A percentile compares a stretch with the other conserved stretches of the same genome.
Evolutionary conservation across 2,797 vertebrate genomes (phyloP).

Genomic region (Myotis pilosus): DNA sequence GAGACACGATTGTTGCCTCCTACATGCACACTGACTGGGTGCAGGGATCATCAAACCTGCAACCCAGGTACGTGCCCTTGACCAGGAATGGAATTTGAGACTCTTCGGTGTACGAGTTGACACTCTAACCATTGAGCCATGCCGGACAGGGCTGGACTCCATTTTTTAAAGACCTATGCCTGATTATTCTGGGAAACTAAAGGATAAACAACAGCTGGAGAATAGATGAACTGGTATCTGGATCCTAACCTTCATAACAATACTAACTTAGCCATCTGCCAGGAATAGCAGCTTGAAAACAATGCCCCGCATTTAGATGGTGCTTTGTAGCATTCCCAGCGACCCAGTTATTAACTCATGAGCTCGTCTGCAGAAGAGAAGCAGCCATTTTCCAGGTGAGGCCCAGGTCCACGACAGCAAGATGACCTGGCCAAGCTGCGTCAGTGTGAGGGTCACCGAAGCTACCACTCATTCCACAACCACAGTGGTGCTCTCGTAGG

Average conservation of each 20-base stretch:
- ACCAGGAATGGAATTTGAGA: not conserved
- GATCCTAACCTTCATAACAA: slow-evolving; percentile 53
- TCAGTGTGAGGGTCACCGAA: not conserved
- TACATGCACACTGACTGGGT: not conserved
- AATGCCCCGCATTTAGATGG: not conserved
- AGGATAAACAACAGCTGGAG: slow-evolving; percentile 67
- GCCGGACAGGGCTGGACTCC: not conserved
- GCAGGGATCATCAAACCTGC: no score
- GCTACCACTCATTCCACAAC: not conserved
- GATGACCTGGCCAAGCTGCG: not conserved
- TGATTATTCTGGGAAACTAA: slow-evolving; percentile 49
- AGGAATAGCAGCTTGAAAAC: slow-evolving; percentile 2
- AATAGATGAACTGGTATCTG: slow-evolving; percentile 50
- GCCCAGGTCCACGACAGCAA: not conserved
- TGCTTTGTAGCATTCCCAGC: not conserved
- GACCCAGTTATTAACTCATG: not conserved
- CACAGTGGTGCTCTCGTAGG: not conserved
- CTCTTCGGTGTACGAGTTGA: not conserved
- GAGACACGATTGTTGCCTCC: not conserved
- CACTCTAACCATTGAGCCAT: not conserved
- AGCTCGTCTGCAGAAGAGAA: not conserved
- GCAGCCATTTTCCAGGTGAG: not conserved
- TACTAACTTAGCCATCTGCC: slow-evolving; percentile 2
- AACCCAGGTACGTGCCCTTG: not conserved
- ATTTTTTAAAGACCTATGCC: slow-evolving; percentile 24